Conservation (phyloP, 2,797 vertebrate species). For the Acropternis orthonyx region DNA sequence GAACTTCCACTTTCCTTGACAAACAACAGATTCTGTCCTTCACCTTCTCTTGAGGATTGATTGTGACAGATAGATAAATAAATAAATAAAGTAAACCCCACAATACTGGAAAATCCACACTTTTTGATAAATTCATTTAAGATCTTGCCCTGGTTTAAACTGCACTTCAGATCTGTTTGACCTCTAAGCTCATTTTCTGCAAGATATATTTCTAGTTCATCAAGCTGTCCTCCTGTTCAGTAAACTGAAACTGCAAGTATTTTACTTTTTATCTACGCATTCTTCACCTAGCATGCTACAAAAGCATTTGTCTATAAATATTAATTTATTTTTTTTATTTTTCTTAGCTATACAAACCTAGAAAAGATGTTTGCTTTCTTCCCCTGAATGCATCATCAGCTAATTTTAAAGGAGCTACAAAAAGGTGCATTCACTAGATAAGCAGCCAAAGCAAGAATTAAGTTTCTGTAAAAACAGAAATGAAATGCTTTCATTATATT, state of each 20-base stretch:
- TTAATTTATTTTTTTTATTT: rapidly evolving
- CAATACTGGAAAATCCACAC: background rate
- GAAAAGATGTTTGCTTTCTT: background rate
- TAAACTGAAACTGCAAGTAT: background rate
- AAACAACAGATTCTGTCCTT: background rate
- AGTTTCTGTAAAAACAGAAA: background rate
- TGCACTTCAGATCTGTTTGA: background rate
- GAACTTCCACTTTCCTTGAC: background rate
- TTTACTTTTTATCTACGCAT: background rate
- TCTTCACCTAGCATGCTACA: background rate
- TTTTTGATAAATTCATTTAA: background rate
- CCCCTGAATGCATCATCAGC: background rate
- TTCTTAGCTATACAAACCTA: background rate
- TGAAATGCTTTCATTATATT: background rate
- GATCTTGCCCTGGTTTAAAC: background rate
- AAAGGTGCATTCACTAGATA: background rate
- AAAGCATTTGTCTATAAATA: background rate
- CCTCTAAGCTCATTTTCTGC: background rate
- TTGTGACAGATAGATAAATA: background rate
- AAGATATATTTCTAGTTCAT: background rate
- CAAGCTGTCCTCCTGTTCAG: background rate
- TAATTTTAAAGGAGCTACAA: background rate
- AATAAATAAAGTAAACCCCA: background rate
- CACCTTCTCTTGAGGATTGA: background rate
- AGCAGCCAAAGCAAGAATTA: background rate